These are phyloP conservation scores for Amphimallon solstitiale DNA, from an alignment of 2,888 invertebrate species.

Conservation along the genomic window DNA sequence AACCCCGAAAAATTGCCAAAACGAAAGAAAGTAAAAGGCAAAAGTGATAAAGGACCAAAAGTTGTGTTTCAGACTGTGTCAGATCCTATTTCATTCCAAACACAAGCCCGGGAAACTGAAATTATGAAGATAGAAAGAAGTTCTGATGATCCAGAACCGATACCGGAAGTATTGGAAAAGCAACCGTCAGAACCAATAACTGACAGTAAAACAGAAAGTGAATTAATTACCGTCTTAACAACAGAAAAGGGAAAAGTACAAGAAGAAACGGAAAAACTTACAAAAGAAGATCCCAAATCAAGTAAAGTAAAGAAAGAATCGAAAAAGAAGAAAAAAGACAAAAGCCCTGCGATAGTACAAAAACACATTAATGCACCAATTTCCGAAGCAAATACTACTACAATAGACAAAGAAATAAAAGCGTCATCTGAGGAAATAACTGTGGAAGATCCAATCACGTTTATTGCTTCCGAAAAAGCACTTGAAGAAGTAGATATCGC, in stretches of 20 bases:
- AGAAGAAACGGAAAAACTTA: constrained; percentile 3
- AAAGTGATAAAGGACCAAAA: constrained; percentile 3
- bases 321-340: constrained; percentile 36
- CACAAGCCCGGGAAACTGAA: constrained; percentile 17
- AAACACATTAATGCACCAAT: constrained; percentile 28
- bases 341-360: constrained; percentile 13
- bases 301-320: constrained; percentile 13
- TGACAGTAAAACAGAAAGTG: not conserved
- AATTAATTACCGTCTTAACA: not conserved
- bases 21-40: constrained; percentile 16
- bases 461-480: not conserved
- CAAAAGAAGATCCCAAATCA: not conserved
- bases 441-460: no score
- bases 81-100: constrained; percentile 22
- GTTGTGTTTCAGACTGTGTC: constrained; percentile 21
- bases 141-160: not conserved
- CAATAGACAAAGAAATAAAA: not conserved
- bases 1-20: constrained; percentile 6
- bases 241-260: not conserved
- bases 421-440: no score
- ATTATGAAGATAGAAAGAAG: constrained; percentile 18
- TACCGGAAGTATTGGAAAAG: no score
- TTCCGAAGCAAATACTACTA: not conserved
- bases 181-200: not conserved
- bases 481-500: not conserved